A percentile compares a stretch with the other conserved stretches of the same genome.
Conservation (phyloP, 2,797 vertebrate genomes). For the Brotogeris chrysoptera region DNA sequence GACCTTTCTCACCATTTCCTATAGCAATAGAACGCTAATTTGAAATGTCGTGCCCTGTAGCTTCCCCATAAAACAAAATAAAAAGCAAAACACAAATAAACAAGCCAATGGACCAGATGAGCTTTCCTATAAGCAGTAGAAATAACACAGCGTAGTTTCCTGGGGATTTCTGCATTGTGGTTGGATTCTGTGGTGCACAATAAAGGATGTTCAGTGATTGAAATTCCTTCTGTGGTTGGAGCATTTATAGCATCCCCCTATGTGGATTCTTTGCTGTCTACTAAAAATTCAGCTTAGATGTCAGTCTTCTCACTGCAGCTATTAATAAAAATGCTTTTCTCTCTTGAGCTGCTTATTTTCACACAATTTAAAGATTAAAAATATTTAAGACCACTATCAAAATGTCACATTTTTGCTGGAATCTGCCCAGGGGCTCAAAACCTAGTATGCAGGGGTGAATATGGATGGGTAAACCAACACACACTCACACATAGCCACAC, state of each 20-base stretch:
- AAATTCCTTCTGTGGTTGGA: slow-evolving; percentile 19
- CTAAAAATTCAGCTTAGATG: neutral
- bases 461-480: neutral
- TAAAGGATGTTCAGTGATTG: slow-evolving; percentile 26
- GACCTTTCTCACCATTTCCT: slow-evolving; percentile 65
- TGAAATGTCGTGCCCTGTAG: slow-evolving; percentile 4
- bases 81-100: slow-evolving; percentile 19
- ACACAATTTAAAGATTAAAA: neutral
- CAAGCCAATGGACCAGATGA: slow-evolving; percentile 35
- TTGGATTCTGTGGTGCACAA: slow-evolving; percentile 40
- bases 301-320: neutral
- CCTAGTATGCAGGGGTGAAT: neutral
- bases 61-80: slow-evolving; percentile 13
- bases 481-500: neutral
- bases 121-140: slow-evolving; percentile 33
- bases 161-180: slow-evolving; percentile 61
- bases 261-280: neutral
- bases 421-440: neutral
- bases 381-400: neutral
- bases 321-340: neutral
- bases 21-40: slow-evolving; percentile 33
- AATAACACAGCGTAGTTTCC: slow-evolving; percentile 52
- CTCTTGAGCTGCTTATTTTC: neutral
- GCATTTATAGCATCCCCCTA: neutral
- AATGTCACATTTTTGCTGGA: neutral